These are phyloP conservation scores for Melitaea athalia DNA, from an alignment of 2,888 invertebrate genomes.

Conservation along the genomic window DNA sequence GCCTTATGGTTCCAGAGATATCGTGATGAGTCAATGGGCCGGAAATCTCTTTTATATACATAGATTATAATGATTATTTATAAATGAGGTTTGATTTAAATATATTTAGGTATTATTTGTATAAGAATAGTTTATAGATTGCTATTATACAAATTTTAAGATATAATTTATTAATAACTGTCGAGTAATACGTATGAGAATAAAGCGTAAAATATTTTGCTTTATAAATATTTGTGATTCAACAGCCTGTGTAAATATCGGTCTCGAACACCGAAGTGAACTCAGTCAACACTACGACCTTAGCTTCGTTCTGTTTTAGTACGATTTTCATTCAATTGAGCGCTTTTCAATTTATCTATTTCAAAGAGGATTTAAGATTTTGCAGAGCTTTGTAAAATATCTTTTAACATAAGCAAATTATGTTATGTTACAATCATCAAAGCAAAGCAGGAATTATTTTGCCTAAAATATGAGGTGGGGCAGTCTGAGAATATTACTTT, in stretches of 20 bases:
- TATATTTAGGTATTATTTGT: too few relatives aligned
- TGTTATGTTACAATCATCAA: too few relatives aligned
- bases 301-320: neutral
- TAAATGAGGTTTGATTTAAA: too few relatives aligned
- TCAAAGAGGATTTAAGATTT: neutral
- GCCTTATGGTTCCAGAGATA: too few relatives aligned
- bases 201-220: conserved; percentile 17
- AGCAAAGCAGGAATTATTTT: too few relatives aligned
- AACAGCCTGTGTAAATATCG: conserved; percentile 25
- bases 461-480: too few relatives aligned
- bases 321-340: neutral
- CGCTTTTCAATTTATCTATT: neutral
- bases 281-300: conserved; percentile 2
- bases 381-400: neutral
- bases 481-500: too few relatives aligned
- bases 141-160: too few relatives aligned
- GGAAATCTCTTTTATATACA: too few relatives aligned
- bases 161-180: neutral
- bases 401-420: neutral
- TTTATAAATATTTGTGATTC: conserved; percentile 18
- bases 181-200: conserved; percentile 1
- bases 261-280: conserved; percentile 9
- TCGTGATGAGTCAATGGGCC: too few relatives aligned
- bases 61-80: too few relatives aligned
- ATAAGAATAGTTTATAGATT: too few relatives aligned